These are phyloP conservation scores for Odocoileus hemionus DNA, from an alignment of 2,113 vertebrate species.

Conservation along the genomic window DNA sequence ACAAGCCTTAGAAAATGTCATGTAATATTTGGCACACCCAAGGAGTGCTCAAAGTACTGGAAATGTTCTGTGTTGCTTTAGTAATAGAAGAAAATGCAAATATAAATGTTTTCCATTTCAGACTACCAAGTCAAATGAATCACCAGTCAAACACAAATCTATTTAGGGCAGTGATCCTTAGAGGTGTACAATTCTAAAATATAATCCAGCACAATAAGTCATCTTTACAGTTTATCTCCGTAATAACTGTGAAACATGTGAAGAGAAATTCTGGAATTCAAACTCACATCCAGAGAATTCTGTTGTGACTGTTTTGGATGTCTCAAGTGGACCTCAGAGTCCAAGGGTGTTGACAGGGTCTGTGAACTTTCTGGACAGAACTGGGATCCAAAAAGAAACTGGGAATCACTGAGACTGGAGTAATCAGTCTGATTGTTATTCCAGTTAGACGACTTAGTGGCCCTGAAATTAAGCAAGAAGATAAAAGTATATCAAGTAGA, in stretches of 20 bases:
- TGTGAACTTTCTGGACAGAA: slow-evolving; percentile 88
- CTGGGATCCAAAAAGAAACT: slow-evolving; percentile 92
- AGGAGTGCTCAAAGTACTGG: neutral
- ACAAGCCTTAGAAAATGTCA: neutral
- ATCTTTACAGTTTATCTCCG: slow-evolving; percentile 10
- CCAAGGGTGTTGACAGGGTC: slow-evolving; percentile 78
- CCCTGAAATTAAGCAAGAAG: slow-evolving; percentile 71
- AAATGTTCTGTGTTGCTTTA: neutral
- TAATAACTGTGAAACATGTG: neutral
- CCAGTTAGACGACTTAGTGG: slow-evolving; percentile 73
- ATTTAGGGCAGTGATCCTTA: slow-evolving; percentile 7
- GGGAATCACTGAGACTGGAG: slow-evolving; percentile 88
- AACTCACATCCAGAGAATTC: slow-evolving; percentile 91
- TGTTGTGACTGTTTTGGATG: slow-evolving; percentile 80
- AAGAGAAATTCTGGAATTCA: neutral
- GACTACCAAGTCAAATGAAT: neutral
- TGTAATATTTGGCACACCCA: neutral
- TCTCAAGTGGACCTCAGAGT: slow-evolving; percentile 77
- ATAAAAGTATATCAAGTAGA: neutral
- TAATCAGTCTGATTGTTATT: slow-evolving; percentile 80
- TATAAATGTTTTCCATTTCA: slow-evolving; percentile 13
- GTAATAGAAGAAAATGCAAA: slow-evolving; percentile 35
- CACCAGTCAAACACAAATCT: neutral
- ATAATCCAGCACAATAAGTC: slow-evolving; percentile 11
- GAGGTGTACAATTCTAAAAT: slow-evolving; percentile 22